Base-by-base conservation (phyloP, 2,797 vertebrate genomes). In the Schizopygopsis pylzovi region DNA sequence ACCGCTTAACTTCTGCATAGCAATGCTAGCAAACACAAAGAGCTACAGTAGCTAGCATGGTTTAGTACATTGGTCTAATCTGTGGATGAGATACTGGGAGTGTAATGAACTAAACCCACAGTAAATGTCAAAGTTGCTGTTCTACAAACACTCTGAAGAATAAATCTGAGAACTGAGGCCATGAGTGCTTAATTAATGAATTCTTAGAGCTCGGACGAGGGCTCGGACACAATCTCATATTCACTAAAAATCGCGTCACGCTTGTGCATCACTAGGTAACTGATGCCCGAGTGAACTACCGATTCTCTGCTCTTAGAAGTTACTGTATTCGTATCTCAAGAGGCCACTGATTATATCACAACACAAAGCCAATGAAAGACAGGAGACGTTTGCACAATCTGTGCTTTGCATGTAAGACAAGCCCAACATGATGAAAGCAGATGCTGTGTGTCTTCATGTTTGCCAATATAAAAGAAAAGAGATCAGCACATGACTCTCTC, bases 211-310 rank as follows among this genome's bases (percentile, higher is more conserved):
- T 79, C 15, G 28, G 72, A 49, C 71, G 6, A 39, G 25, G 72
- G 71, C 63, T 86, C 22, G 61, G 73, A 67, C 33, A 16, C 65
- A 10, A 67, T 67, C 65, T 39, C 4, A 33, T 67, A 67, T 67
- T 67, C 20, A 25, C 39, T 47, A 59, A 70, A 83, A 70, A 56
- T 84, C 70, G 56, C 80, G 43, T 77, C 81, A 76, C 81, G 67
- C 65, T 6, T 22, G 22, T 37, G 59, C 49, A 82, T 80, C 81
- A 28, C 88, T 86, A 87, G 76, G 88, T 85, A 90, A 91, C 89
- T 25, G n/a, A 59, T 76, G 25, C 39, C 9, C 18, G 68, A 87
- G 82, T 89, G 84, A 91, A 89, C 37, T 79, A 85, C 12, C 22
- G 13, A 47, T 70, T 81, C 73, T 83, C 39, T 43, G 37, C 10